phyloP scores from a whole-genome alignment of 2,888 invertebrate species.

The Agriopis leucophaearia region DNA sequence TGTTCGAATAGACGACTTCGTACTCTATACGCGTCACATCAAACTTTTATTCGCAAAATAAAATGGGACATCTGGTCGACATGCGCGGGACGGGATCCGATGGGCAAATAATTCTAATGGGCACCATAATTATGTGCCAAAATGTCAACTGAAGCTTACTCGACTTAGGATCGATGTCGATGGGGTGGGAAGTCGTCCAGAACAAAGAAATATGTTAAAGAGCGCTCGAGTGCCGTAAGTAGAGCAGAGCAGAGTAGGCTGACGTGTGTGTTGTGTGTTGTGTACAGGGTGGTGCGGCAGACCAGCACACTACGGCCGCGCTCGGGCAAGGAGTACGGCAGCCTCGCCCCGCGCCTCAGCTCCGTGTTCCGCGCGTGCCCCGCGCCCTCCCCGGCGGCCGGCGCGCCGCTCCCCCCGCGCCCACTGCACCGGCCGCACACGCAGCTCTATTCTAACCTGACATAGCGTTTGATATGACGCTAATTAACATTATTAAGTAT shows the following conservation, averaged over 20 bases:
- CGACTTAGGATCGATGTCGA: too few relatives aligned
- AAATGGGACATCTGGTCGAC: too few relatives aligned
- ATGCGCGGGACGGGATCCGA: too few relatives aligned
- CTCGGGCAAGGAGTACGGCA: conserved; percentile 94
- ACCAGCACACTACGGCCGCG: conserved; percentile 92
- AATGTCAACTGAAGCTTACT: too few relatives aligned
- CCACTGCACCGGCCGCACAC: conserved; percentile 3
- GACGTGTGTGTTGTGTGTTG: background rate
- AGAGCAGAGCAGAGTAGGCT: too few relatives aligned
- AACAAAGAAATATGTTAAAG: too few relatives aligned
- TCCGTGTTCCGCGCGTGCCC: conserved; percentile 49
- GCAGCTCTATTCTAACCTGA: conserved; percentile 56
- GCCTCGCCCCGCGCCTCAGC: conserved; percentile 64
- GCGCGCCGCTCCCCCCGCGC: conserved; percentile 23
- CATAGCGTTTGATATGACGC: conserved; percentile 40
- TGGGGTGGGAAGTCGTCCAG: too few relatives aligned
- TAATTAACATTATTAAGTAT: background rate
- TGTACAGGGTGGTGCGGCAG: conserved; percentile 67
- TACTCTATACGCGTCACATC: too few relatives aligned
- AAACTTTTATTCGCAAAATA: too few relatives aligned
- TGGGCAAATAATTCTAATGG: background rate
- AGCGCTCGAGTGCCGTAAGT: too few relatives aligned
- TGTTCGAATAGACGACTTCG: background rate
- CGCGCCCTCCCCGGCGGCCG: conserved; percentile 16
- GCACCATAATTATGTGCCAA: background rate